Evolutionary conservation across 2,113 vertebrate genomes (phyloP).

Genomic region (Nipponia nippon): DNA sequence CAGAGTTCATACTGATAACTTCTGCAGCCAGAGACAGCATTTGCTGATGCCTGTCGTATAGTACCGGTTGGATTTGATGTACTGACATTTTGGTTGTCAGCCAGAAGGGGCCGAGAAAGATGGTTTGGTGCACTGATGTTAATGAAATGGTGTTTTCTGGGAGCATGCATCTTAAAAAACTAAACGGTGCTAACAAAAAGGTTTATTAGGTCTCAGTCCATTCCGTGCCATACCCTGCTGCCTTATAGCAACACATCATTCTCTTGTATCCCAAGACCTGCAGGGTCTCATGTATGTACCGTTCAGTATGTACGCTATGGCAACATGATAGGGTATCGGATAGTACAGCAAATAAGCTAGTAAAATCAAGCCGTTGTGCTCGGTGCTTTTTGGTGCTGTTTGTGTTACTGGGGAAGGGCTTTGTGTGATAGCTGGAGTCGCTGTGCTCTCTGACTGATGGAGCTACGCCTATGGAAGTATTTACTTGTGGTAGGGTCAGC

Average conservation of each 20-base stretch:
- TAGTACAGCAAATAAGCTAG: background rate
- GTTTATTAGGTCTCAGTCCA: background rate
- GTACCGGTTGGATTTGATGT: background rate
- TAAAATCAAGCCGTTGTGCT: background rate
- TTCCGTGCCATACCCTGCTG: background rate
- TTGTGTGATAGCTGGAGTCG: background rate
- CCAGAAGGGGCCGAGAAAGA: background rate
- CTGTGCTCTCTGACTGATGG: background rate
- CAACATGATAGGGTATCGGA: background rate
- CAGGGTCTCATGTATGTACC: background rate
- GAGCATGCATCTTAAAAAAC: background rate
- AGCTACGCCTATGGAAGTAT: background rate
- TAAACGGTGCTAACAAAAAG: fast-evolving
- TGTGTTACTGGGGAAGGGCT: background rate
- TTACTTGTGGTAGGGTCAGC: background rate
- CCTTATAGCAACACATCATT: fast-evolving
- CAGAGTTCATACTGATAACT: background rate
- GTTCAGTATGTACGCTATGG: fast-evolving
- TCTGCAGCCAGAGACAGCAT: background rate
- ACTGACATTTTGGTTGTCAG: background rate
- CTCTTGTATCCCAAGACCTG: background rate
- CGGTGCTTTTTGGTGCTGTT: background rate
- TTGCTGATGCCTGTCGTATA: background rate
- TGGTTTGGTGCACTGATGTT: background rate
- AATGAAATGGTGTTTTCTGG: background rate